A percentile compares a stretch with the other conserved stretches of the same genome.
Evolutionary conservation across 2,797 vertebrate species (phyloP).

Genomic region (Enteromius mattozi): DNA sequence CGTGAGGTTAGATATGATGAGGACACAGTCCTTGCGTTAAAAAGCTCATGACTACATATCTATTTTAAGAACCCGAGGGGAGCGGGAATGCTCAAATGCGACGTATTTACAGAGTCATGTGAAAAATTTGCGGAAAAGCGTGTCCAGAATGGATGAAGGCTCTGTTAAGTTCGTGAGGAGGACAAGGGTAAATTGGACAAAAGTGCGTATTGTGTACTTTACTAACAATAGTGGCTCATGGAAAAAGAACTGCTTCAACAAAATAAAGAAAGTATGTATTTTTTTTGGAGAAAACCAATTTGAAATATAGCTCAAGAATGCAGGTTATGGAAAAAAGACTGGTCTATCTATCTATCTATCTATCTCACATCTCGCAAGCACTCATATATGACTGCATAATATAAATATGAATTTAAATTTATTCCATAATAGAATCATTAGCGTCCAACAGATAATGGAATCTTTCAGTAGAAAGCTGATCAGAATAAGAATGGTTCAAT

Average conservation of each 20-base stretch:
- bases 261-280: background rate
- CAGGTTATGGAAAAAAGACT: background rate
- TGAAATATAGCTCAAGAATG: background rate
- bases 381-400: background rate
- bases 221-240: background rate
- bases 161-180: background rate
- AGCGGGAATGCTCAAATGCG: conserved; percentile 27
- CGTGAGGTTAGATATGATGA: conserved; percentile 46
- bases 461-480: background rate
- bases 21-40: conserved; percentile 13
- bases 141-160: conserved; percentile 3
- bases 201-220: background rate
- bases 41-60: conserved; percentile 32
- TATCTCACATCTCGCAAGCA: background rate
- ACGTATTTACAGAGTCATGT: conserved; percentile 27
- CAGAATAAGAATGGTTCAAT: background rate
- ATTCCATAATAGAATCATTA: background rate
- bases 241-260: background rate
- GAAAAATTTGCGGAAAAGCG: background rate
- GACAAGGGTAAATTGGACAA: background rate
- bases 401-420: background rate
- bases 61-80: conserved; percentile 31
- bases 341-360: background rate
- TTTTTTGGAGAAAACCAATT: background rate
- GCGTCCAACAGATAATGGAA: background rate